Evolutionary conservation across 1,140 invertebrate genomes (phyloP).

Genomic region (Caenorhabditis brenneri): DNA sequence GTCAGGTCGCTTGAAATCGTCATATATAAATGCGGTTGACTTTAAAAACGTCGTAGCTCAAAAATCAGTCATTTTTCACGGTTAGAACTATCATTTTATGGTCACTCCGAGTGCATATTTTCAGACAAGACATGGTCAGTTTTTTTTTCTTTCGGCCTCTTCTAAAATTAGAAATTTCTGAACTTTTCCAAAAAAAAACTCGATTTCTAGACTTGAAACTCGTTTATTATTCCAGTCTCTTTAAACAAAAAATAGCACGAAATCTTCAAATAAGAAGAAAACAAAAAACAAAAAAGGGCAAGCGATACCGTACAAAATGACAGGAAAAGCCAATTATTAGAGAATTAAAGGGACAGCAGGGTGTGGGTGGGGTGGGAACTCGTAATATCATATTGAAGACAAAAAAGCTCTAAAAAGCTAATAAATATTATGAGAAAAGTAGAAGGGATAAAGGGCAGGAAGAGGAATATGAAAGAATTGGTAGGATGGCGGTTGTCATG

Average conservation of each 20-base stretch:
- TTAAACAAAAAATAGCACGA: neutral
- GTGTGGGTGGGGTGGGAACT: neutral
- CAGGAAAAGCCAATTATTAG: neutral
- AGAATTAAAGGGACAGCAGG: neutral
- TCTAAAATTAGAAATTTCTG: neutral
- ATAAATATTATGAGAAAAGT: conserved; percentile 30
- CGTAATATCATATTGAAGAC: conserved; percentile 5
- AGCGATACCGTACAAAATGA: neutral
- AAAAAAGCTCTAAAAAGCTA: neutral
- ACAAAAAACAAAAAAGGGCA: neutral
- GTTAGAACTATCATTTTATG: no score
- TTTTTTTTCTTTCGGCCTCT: no score
- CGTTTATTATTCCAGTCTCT: neutral
- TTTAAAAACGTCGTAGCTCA: no score
- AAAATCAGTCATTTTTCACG: no score
- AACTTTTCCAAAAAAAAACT: neutral
- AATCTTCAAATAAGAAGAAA: neutral
- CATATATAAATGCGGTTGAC: no score
- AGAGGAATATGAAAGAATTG: neutral
- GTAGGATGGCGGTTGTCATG: neutral
- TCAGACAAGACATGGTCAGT: no score
- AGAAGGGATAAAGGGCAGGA: neutral
- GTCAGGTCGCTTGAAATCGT: no score
- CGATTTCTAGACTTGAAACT: neutral
- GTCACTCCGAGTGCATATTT: no score